Conservation (phyloP, 2,888 invertebrate genomes). For the Eledona agricola region DNA sequence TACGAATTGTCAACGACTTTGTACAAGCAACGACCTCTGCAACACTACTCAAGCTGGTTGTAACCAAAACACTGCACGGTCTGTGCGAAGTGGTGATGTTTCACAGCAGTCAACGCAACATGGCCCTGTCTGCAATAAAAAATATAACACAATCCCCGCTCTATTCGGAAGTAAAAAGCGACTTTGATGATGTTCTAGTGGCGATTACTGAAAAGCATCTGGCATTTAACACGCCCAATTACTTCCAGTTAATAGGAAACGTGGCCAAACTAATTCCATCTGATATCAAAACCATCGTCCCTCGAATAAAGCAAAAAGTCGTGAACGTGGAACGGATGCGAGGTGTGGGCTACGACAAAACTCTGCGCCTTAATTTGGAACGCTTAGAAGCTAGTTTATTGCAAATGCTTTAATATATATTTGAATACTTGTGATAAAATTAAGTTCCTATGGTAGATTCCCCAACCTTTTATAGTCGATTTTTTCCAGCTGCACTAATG, state of each 20-base stretch:
- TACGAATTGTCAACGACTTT: conserved; percentile 52
- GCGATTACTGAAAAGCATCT: conserved; percentile 61
- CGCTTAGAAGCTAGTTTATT: conserved; percentile 45
- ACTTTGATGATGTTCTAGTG: conserved; percentile 51
- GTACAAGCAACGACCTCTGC: conserved; percentile 48
- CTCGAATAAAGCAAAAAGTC: conserved; percentile 57
- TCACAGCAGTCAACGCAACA: conserved; percentile 50
- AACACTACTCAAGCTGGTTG: conserved; percentile 43
- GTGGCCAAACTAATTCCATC: conserved; percentile 56
- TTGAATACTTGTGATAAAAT: conserved; percentile 4
- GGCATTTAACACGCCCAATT: conserved; percentile 60
- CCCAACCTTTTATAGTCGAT: conserved; percentile 85
- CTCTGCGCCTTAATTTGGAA: conserved; percentile 58
- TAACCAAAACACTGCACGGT: conserved; percentile 49
- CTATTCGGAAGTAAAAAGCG: conserved; percentile 48
- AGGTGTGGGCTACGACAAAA: conserved; percentile 62
- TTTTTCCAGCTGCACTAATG: conserved; percentile 91
- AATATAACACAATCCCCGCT: conserved; percentile 47
- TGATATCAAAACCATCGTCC: conserved; percentile 55
- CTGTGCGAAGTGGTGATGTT: conserved; percentile 57
- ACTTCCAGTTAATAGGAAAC: conserved; percentile 58
- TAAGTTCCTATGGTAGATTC: conserved; percentile 38
- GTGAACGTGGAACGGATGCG: conserved; percentile 61
- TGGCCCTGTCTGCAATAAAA: conserved; percentile 52
- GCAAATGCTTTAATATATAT: conserved; percentile 4